phyloP scores from a whole-genome alignment of 2,888 invertebrate genomes.

The Trachelus stipa region DNA sequence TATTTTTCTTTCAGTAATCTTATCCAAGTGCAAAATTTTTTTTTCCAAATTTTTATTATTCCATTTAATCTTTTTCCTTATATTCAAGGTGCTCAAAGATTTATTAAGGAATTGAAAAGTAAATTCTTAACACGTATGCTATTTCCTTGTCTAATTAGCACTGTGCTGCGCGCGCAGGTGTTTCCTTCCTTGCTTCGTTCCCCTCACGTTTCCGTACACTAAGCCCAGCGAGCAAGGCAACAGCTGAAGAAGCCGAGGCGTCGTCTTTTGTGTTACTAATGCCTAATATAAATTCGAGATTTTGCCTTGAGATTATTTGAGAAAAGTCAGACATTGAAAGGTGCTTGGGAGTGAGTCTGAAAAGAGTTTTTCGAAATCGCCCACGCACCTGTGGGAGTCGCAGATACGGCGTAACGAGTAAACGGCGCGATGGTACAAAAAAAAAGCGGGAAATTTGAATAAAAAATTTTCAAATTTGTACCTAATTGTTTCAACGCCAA shows the following conservation, averaged over 20 bases:
- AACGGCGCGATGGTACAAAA: background rate
- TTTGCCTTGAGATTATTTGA: constrained; percentile 24
- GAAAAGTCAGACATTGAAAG: background rate
- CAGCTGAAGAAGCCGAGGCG: constrained; percentile 38
- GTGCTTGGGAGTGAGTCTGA: background rate
- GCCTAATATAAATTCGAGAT: constrained; percentile 36
- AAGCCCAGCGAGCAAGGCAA: constrained; percentile 17
- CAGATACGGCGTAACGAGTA: background rate
- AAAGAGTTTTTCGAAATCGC: background rate
- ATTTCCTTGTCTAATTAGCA: constrained; percentile 48
- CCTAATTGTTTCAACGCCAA: background rate
- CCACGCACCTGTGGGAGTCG: background rate
- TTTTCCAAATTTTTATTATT: background rate
- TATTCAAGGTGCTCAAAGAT: background rate
- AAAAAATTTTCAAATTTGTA: background rate
- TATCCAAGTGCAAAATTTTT: too few relatives aligned
- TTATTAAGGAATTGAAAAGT: background rate
- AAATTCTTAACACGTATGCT: constrained; percentile 30
- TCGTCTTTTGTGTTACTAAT: constrained; percentile 28
- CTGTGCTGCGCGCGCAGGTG: constrained; percentile 39
- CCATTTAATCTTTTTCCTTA: background rate
- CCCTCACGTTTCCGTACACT: constrained; percentile 11
- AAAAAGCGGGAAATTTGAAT: background rate
- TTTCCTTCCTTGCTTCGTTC: constrained; percentile 31
- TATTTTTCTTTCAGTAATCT: too few relatives aligned